Evolutionary conservation across 2,797 vertebrate species (phyloP).

Genomic region (Tamandua tetradactyla): DNA sequence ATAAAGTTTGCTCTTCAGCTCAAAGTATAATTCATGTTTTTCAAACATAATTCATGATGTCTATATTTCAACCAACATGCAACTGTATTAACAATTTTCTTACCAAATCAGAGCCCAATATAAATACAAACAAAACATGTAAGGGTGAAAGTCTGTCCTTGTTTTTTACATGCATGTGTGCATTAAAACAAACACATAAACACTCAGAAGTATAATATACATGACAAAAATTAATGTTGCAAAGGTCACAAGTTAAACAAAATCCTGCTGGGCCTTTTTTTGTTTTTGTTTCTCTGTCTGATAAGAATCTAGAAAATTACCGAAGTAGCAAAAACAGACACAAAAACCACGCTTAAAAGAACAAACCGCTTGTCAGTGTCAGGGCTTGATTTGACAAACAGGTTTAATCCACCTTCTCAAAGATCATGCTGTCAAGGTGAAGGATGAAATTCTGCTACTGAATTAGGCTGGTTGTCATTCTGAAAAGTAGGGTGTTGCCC

Average conservation of each 20-base stretch:
- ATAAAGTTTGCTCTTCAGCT: conserved; percentile 28
- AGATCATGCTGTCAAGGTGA: conserved; percentile 46
- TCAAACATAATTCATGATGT: neutral
- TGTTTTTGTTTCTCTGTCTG: conserved; percentile 16
- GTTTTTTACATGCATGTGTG: neutral
- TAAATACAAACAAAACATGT: neutral
- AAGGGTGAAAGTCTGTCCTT: neutral
- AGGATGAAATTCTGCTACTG: neutral
- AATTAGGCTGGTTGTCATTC: neutral
- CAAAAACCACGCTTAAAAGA: conserved; percentile 62
- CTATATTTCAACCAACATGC: neutral
- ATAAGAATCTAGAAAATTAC: conserved; percentile 32
- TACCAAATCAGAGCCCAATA: neutral
- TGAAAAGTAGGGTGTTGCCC: neutral
- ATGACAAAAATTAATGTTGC: neutral
- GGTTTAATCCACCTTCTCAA: conserved; percentile 68
- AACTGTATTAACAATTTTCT: conserved; percentile 22
- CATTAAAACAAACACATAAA: neutral
- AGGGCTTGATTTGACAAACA: conserved; percentile 67
- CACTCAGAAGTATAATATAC: neutral
- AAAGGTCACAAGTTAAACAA: conserved; percentile 13
- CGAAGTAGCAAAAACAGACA: conserved; percentile 46
- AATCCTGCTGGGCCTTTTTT: neutral
- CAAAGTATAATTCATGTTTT: conserved; percentile 26
- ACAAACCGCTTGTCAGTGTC: conserved; percentile 56